These are phyloP conservation scores for Silvanus unidentatus DNA, from an alignment of 2,888 invertebrate genomes.

Conservation along the genomic window DNA sequence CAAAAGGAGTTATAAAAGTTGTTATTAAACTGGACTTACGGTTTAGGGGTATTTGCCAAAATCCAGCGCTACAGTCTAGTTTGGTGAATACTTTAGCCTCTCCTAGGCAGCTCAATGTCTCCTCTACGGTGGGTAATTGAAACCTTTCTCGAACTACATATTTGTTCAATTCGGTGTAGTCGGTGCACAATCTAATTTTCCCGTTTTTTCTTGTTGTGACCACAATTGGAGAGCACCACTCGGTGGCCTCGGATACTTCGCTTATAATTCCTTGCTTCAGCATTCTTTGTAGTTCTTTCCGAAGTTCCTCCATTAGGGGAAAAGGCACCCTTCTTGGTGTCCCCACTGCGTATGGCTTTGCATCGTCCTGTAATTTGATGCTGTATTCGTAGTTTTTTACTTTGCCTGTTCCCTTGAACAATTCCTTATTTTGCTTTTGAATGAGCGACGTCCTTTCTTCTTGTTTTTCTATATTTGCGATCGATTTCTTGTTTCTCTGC, in stretches of 20 bases:
- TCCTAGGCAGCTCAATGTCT: conserved; percentile 20
- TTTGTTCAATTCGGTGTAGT: conserved; percentile 29
- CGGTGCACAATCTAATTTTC: conserved; percentile 27
- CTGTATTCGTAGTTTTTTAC: conserved; percentile 20
- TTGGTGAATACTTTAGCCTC: conserved; percentile 20
- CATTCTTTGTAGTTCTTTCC: conserved; percentile 30
- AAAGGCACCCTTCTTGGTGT: conserved; percentile 33
- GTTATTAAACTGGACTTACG: conserved; percentile 6
- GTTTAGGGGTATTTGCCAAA: conserved; percentile 22
- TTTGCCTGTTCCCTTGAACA: conserved; percentile 21
- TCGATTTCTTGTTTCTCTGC: background rate
- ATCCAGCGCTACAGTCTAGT: conserved; percentile 24
- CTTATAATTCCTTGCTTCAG: conserved; percentile 26
- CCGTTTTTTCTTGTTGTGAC: conserved; percentile 26
- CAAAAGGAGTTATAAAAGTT: conserved; percentile 16
- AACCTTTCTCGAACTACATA: conserved; percentile 18
- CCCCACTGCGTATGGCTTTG: conserved; percentile 26
- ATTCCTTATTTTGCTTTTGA: conserved; percentile 6
- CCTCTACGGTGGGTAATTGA: conserved; percentile 21
- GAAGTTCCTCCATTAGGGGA: conserved; percentile 29
- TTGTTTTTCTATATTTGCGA: background rate
- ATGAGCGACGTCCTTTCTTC: background rate
- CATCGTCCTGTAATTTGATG: conserved; percentile 25
- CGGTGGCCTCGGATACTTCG: conserved; percentile 29
- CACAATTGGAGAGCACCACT: conserved; percentile 38